Conservation (phyloP, 2,797 vertebrate genomes). For the Tinamus major region DNA sequence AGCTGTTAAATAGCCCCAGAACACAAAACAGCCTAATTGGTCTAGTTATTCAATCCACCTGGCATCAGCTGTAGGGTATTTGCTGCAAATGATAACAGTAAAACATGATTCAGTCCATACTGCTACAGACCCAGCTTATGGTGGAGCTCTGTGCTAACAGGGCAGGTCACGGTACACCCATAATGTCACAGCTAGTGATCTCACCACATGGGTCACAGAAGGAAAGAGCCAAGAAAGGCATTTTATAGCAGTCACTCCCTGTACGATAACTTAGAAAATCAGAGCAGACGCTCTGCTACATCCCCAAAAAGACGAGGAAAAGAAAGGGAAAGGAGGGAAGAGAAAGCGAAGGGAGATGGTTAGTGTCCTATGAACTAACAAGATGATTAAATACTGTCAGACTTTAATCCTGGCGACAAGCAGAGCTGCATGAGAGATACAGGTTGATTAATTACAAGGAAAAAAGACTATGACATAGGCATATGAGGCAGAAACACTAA, state of each 20-base stretch:
- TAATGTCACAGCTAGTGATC: slow-evolving; percentile 57
- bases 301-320: slow-evolving; percentile 36
- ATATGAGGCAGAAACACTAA: slow-evolving; percentile 45
- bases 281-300: slow-evolving; percentile 2
- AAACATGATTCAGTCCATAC: slow-evolving; percentile 17
- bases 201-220: slow-evolving; percentile 17
- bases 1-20: background rate
- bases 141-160: slow-evolving; percentile 40
- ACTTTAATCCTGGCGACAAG: slow-evolving; percentile 64
- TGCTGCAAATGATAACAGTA: background rate
- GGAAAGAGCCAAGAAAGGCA: slow-evolving; percentile 40
- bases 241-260: slow-evolving; percentile 38
- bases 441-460: slow-evolving; percentile 63
- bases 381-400: slow-evolving; percentile 69
- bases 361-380: slow-evolving; percentile 53
- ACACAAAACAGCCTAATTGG: background rate
- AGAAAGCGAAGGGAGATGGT: slow-evolving; percentile 42
- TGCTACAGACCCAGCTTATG: background rate
- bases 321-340: slow-evolving; percentile 31
- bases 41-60: background rate
- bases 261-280: slow-evolving; percentile 33
- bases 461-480: slow-evolving; percentile 55
- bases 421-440: slow-evolving; percentile 45
- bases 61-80: background rate
- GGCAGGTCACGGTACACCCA: slow-evolving; percentile 36